A percentile compares a stretch with the other conserved stretches of the same genome.
Evolutionary conservation across 1,140 invertebrate genomes (phyloP).

Genomic region (Panagrolaimus sp.): DNA sequence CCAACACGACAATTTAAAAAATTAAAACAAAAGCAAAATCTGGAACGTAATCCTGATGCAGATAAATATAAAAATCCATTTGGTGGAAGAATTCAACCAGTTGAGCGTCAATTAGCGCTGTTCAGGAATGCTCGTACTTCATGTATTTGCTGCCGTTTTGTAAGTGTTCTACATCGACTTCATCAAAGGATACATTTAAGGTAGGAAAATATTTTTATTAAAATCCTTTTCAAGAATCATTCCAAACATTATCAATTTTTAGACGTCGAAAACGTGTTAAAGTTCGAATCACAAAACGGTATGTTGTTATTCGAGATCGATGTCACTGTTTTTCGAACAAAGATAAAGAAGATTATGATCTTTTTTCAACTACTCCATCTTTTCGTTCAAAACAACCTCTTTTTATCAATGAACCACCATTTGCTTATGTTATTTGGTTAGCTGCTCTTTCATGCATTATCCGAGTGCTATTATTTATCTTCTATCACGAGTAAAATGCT

Average conservation of each 20-base stretch:
- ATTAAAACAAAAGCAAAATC: not conserved
- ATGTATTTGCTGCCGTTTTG: not conserved
- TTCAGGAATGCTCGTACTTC: not conserved
- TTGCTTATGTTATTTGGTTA: not conserved
- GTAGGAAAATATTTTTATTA: too few relatives aligned
- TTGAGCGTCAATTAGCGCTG: not conserved
- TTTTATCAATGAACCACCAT: not conserved
- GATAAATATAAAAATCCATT: conserved; percentile 9
- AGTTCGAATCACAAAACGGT: not conserved
- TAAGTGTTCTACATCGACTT: not conserved
- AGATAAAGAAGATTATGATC: not conserved
- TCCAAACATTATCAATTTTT: too few relatives aligned
- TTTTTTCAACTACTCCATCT: not conserved
- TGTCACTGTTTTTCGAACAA: not conserved
- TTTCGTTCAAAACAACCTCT: not conserved
- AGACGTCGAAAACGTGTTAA: not conserved
- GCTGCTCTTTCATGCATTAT: not conserved
- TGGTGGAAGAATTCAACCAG: not conserved
- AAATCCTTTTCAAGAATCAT: too few relatives aligned
- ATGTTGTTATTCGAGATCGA: not conserved
- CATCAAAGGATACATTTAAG: not conserved
- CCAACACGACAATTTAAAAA: too few relatives aligned
- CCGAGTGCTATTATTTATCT: not conserved
- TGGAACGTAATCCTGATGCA: conserved; percentile 2
- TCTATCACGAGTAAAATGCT: conserved; percentile 1